phyloP scores from a whole-genome alignment of 2,888 invertebrate genomes.

The Sphinx pinastri region DNA sequence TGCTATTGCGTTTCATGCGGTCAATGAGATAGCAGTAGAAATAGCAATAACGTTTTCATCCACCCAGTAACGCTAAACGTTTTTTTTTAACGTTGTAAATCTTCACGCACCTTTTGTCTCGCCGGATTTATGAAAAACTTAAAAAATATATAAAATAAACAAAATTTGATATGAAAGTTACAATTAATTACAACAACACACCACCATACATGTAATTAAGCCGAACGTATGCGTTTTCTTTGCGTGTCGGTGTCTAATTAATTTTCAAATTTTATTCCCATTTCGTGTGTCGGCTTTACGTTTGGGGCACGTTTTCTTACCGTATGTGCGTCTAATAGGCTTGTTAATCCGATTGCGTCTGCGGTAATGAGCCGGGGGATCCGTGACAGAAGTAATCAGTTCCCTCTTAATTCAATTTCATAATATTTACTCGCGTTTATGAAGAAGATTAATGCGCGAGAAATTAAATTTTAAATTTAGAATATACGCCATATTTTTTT shows the following conservation, averaged over 20 bases:
- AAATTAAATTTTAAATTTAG: neutral
- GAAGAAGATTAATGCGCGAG: conserved; percentile 8
- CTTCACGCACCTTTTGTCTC: too few species aligned
- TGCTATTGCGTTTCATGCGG: too few species aligned
- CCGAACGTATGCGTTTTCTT: neutral
- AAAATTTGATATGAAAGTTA: too few species aligned
- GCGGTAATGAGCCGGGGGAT: conserved; percentile 40
- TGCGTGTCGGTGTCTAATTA: conserved; percentile 7
- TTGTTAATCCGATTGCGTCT: conserved; percentile 44
- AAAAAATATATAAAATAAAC: too few species aligned
- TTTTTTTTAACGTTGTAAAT: too few species aligned
- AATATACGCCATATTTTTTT: neutral
- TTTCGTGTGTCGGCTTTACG: conserved; percentile 10
- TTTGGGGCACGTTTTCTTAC: conserved; percentile 36
- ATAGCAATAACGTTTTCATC: too few species aligned
- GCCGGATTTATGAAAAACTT: too few species aligned
- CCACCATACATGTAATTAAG: neutral
- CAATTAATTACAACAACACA: too few species aligned
- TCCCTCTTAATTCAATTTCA: conserved; percentile 25
- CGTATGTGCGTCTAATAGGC: conserved; percentile 37
- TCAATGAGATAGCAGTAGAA: too few species aligned
- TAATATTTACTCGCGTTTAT: conserved; percentile 19
- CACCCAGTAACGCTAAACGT: too few species aligned
- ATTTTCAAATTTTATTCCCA: conserved; percentile 5
- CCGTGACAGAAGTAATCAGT: conserved; percentile 30